Percentiles rank a stretch among this genome's conserved stretches.
phyloP scores from a whole-genome alignment of 2,797 vertebrate genomes.

The Amblyopsis hoosieri region DNA sequence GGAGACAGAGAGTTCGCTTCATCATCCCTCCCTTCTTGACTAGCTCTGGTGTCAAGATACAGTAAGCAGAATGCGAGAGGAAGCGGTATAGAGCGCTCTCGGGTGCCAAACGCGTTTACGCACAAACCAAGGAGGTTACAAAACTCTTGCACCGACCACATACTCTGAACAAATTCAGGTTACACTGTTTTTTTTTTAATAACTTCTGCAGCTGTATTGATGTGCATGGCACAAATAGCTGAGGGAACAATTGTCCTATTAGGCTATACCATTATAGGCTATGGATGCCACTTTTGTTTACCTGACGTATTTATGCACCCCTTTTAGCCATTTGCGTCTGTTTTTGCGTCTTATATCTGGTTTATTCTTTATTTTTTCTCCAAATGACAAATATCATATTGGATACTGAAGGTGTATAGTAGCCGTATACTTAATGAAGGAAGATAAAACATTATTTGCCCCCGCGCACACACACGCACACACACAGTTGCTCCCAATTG shows the following conservation, averaged over 20 bases:
- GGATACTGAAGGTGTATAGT: too few species aligned
- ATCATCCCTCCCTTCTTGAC: background rate
- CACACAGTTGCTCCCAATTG: background rate
- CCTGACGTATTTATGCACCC: too few species aligned
- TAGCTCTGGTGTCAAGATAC: background rate
- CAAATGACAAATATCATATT: too few species aligned
- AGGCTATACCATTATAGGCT: too few species aligned
- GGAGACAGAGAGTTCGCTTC: slow-evolving; percentile 8
- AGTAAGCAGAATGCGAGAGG: slow-evolving; percentile 2
- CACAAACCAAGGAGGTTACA: slow-evolving; percentile 43
- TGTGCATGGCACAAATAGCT: too few species aligned
- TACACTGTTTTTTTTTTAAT: slow-evolving; percentile 7
- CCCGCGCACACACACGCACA: background rate
- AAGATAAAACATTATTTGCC: background rate
- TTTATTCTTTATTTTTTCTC: too few species aligned
- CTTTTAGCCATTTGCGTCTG: too few species aligned
- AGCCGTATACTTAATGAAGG: too few species aligned
- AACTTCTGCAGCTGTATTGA: slow-evolving; percentile 14
- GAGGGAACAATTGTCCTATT: background rate
- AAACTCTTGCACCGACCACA: background rate
- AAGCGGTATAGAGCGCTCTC: slow-evolving; percentile 9
- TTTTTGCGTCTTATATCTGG: too few species aligned
- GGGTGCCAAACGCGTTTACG: slow-evolving; percentile 26
- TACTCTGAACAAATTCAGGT: slow-evolving; percentile 26
- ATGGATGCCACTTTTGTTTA: too few species aligned